Evolutionary conservation across 2,797 vertebrate genomes (phyloP).

Genomic region (Scleropages formosus): DNA sequence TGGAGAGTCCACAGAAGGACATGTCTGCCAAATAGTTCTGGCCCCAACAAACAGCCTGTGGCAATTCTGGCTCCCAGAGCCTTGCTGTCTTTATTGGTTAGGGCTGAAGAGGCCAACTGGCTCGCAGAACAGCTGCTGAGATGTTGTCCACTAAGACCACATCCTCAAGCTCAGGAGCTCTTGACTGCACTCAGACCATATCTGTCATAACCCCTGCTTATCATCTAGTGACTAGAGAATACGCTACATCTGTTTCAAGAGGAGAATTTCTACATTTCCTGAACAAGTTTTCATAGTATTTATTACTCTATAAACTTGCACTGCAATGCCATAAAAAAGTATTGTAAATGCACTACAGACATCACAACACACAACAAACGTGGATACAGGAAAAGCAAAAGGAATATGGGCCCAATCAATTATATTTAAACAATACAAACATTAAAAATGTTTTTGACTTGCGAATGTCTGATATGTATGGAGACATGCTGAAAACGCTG

Average conservation of each 20-base stretch:
- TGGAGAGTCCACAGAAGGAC: constrained; percentile 12
- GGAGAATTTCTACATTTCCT: background rate
- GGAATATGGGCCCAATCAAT: too few relatives aligned
- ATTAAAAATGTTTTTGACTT: too few relatives aligned
- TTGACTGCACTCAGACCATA: background rate
- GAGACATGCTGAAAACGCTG: too few relatives aligned
- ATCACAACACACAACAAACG: too few relatives aligned
- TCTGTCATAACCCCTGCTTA: too few relatives aligned
- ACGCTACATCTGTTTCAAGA: background rate
- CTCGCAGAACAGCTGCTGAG: background rate
- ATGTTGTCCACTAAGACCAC: background rate
- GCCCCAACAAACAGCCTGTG: constrained; percentile 10
- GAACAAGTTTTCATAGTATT: background rate
- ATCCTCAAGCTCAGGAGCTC: background rate
- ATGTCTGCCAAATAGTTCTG: constrained; percentile 17
- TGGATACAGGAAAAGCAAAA: too few relatives aligned
- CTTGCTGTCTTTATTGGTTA: constrained; percentile 15
- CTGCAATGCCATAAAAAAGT: too few relatives aligned
- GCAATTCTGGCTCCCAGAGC: constrained; percentile 15
- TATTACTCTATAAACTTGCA: background rate
- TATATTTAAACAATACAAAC: too few relatives aligned
- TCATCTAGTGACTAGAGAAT: background rate
- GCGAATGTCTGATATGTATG: too few relatives aligned
- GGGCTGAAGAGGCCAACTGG: background rate
- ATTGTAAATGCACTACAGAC: too few relatives aligned